Evolutionary conservation across 2,113 vertebrate species (phyloP), one percentile per base, ranked within the genome.

Genomic region (Sebastes fasciatus): DNA sequence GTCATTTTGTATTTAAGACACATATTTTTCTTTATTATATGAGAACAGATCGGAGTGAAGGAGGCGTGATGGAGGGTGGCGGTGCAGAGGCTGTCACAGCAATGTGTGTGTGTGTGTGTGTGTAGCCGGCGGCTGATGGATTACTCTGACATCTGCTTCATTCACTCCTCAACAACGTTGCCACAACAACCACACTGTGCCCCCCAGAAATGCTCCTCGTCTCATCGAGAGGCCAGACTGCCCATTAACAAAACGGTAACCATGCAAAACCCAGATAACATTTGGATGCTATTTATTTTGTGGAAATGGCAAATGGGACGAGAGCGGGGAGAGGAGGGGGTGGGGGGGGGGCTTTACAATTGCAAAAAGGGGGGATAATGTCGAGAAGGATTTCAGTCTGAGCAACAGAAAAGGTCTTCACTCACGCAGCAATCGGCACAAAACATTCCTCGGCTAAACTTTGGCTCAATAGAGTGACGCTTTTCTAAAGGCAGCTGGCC

Each of bases 131-230:
- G 90, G 91, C 92, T 96, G 96, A 97, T 96, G 95, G 96, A 97
- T 97, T 95, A 95, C 95, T 93, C 94, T 96, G 96, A 96, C 97
- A 97, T 97, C 95, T 96, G 96, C 94, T 96, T 96, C 96, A 97
- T 96, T 96, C 96, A 97, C 93, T 95, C 94, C 91, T 94, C 93
- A 89, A 93, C 93, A 85, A 93, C 93, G 96, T 98, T 96, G 95
- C 97, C 96, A 96, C 95, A 95, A 95, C 96, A 96, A 98, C 95
- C 85, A 78, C 91, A 94, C 88, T 74, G 93, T 86, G 92, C 94
- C 91, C 93, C 91, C 88, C 95, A 97, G 96, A 97, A 97, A 99
- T 97, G 96, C 93, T 94, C 93, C 94, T 75, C 89, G 93, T 95
- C 95, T 95, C 96, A 93, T 89, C 89, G 91, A 95, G 95, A 96